phyloP scores from a whole-genome alignment of 2,888 invertebrate genomes.

The Sinodicranocentrus sp. region DNA sequence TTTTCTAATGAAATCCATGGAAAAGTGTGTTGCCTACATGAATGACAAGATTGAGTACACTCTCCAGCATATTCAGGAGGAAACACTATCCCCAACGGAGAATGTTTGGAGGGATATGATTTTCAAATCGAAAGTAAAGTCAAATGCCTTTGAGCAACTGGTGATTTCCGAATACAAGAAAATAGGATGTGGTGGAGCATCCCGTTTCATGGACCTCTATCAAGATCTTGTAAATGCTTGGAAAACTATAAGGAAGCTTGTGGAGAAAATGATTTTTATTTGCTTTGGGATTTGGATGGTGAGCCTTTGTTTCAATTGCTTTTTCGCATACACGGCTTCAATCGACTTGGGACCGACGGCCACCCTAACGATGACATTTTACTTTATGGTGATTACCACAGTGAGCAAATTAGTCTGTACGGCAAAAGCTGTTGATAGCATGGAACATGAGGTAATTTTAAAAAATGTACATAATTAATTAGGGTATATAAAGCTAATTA shows the following conservation, averaged over 20 bases:
- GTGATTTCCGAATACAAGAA: neutral
- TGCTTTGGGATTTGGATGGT: slow-evolving; percentile 49
- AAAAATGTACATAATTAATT: neutral
- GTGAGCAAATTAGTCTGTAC: slow-evolving; percentile 33
- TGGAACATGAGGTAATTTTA: slow-evolving; percentile 25
- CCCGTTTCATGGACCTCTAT: neutral
- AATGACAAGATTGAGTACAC: slow-evolving; percentile 10
- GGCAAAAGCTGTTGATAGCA: slow-evolving; percentile 20
- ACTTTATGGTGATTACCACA: slow-evolving; percentile 32
- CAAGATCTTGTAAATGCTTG: neutral
- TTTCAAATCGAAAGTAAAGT: neutral
- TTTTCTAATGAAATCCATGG: slow-evolving; percentile 10
- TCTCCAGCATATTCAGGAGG: neutral
- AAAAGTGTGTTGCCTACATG: neutral
- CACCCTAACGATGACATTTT: slow-evolving; percentile 12
- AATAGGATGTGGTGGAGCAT: neutral
- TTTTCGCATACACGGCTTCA: slow-evolving; percentile 23
- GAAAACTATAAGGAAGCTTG: neutral
- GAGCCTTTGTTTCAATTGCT: slow-evolving; percentile 21
- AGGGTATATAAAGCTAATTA: neutral
- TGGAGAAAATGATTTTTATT: neutral
- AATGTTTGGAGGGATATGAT: neutral
- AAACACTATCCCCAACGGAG: neutral
- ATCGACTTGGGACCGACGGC: slow-evolving; percentile 14
- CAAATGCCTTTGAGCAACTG: slow-evolving; percentile 5